Conservation (phyloP, 2,888 invertebrate species). For the Crioceris asparagi region DNA sequence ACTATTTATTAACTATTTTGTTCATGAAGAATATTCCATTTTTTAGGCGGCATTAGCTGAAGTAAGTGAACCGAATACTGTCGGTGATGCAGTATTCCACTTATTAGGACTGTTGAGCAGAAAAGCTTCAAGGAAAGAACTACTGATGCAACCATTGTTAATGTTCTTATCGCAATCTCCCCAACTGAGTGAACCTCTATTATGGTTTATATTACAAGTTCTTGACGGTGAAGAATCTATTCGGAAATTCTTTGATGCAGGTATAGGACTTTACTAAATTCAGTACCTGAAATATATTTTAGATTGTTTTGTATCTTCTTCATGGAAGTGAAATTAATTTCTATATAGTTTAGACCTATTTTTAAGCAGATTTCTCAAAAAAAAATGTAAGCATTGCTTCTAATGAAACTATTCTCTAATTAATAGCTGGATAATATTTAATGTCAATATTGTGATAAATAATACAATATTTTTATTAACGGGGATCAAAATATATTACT, state of each 20-base stretch:
- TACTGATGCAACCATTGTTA: slow-evolving; percentile 68
- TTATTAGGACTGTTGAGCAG: slow-evolving; percentile 66
- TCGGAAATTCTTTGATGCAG: slow-evolving; percentile 62
- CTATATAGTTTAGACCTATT: too few relatives aligned
- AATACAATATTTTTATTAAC: too few relatives aligned
- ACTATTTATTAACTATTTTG: background rate
- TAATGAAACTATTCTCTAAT: too few relatives aligned
- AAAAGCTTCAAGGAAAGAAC: slow-evolving; percentile 61
- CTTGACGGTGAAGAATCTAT: slow-evolving; percentile 68
- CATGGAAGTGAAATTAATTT: too few relatives aligned
- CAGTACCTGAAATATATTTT: too few relatives aligned
- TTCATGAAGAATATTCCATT: background rate
- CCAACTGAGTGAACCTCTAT: slow-evolving; percentile 73
- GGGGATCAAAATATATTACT: too few relatives aligned
- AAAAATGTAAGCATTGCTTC: too few relatives aligned
- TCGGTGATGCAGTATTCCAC: slow-evolving; percentile 82
- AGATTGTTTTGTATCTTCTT: too few relatives aligned
- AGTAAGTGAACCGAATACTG: slow-evolving; percentile 56
- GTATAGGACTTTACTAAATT: slow-evolving; percentile 23
- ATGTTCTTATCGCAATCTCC: slow-evolving; percentile 49
- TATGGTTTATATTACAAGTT: slow-evolving; percentile 72
- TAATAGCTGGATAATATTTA: too few relatives aligned
- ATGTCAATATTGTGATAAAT: too few relatives aligned
- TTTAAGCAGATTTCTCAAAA: too few relatives aligned
- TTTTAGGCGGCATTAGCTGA: slow-evolving; percentile 29